Conservation (phyloP, 2,113 vertebrate genomes). For the Serilophus lunatus region DNA sequence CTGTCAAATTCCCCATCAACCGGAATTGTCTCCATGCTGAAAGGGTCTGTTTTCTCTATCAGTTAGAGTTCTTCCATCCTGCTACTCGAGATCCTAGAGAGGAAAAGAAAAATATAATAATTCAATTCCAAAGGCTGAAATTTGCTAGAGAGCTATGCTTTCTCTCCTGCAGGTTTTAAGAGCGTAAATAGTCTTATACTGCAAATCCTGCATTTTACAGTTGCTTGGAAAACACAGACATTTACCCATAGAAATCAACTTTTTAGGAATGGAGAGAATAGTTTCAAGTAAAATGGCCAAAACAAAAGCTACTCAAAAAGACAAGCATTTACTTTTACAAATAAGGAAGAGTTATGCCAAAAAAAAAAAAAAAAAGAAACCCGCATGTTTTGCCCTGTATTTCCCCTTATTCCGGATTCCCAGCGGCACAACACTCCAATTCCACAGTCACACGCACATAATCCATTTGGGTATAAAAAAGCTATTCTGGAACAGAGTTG, state of each 20-base stretch:
- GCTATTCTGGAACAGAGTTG: background rate
- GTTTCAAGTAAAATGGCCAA: background rate
- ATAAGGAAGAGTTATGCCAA: background rate
- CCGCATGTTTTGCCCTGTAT: background rate
- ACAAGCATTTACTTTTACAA: background rate
- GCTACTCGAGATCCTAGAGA: background rate
- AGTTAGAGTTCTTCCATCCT: conserved; percentile 68
- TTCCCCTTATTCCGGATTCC: background rate
- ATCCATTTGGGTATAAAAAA: background rate
- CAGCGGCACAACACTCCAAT: fast-evolving
- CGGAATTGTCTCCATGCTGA: conserved; percentile 69
- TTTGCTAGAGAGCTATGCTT: background rate
- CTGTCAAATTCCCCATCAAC: conserved; percentile 72
- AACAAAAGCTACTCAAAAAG: background rate
- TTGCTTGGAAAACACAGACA: background rate
- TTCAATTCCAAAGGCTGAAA: background rate
- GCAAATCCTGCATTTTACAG: fast-evolving
- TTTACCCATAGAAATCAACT: background rate
- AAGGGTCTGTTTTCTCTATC: background rate
- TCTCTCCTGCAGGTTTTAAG: background rate
- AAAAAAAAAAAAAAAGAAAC: background rate
- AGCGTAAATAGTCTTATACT: background rate
- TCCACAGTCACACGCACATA: fast-evolving
- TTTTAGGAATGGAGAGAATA: background rate
- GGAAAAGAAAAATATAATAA: background rate